A percentile compares a stretch with the other conserved stretches of the same genome.
Evolutionary conservation across 2,888 invertebrate species (phyloP).

Genomic region (Barypeithes pellucidus): DNA sequence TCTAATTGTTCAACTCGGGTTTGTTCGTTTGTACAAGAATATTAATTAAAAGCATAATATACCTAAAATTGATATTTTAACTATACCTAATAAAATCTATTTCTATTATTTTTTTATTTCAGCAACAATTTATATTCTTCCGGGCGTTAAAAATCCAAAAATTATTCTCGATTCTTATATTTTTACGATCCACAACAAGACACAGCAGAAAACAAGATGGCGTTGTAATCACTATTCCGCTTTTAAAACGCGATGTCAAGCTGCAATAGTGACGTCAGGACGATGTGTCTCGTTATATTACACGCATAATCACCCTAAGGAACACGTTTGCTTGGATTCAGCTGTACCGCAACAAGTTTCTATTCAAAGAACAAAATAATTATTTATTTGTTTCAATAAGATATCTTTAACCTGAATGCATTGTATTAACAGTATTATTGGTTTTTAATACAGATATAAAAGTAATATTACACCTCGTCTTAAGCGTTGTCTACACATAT

Average conservation of each 20-base stretch:
- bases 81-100: not conserved
- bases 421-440: no score
- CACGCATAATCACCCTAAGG: constrained; percentile 54
- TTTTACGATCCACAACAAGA: constrained; percentile 50
- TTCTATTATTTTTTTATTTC: constrained; percentile 23
- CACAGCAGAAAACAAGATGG: constrained; percentile 43
- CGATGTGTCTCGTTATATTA: constrained; percentile 46
- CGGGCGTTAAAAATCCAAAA: constrained; percentile 40
- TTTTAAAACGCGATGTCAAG: constrained; percentile 20
- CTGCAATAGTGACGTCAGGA: constrained; percentile 54
- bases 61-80: no score
- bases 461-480: no score
- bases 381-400: no score
- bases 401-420: no score
- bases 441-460: no score
- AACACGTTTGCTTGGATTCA: not conserved
- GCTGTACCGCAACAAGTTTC: constrained; percentile 37
- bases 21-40: no score
- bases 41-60: no score
- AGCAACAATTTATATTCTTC: constrained; percentile 55
- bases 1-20: no score
- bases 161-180: constrained; percentile 37
- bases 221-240: constrained; percentile 29
- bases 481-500: no score
- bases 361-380: constrained; percentile 42